These are phyloP conservation scores for Cephalopterus ornatus DNA, from an alignment of 2,113 vertebrate species.

Conservation along the genomic window DNA sequence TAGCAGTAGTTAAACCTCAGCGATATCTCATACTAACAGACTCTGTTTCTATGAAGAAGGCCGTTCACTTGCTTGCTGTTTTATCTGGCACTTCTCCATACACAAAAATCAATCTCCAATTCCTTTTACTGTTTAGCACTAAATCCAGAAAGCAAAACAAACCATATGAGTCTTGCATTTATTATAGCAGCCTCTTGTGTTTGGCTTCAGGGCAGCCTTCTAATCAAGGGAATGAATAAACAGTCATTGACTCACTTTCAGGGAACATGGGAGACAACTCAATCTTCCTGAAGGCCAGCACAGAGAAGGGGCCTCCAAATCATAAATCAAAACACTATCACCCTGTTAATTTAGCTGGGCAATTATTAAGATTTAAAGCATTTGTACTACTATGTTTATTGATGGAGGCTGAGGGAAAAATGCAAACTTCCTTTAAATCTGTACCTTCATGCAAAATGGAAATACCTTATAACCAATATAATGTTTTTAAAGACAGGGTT, in stretches of 20 bases:
- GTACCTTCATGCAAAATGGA: neutral
- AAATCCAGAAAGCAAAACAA: slow-evolving; percentile 76
- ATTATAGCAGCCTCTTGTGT: slow-evolving; percentile 65
- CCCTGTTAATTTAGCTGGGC: slow-evolving; percentile 57
- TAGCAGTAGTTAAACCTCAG: neutral
- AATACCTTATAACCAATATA: neutral
- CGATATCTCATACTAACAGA: slow-evolving; percentile 4
- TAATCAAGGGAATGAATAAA: slow-evolving; percentile 76
- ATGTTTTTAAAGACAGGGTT: neutral
- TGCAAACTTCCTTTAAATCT: slow-evolving; percentile 1
- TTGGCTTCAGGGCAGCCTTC: slow-evolving; percentile 73
- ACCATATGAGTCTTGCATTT: slow-evolving; percentile 66
- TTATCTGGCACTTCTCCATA: slow-evolving; percentile 71
- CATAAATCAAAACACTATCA: slow-evolving; percentile 69
- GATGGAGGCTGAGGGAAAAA: slow-evolving; percentile 14
- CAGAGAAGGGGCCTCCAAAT: slow-evolving; percentile 50
- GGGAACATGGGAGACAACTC: slow-evolving; percentile 57
- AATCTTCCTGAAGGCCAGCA: slow-evolving; percentile 63
- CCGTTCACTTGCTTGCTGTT: slow-evolving; percentile 49
- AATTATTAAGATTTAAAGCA: slow-evolving; percentile 71
- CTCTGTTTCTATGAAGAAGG: slow-evolving; percentile 6
- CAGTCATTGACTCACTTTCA: slow-evolving; percentile 72
- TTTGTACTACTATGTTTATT: slow-evolving; percentile 50
- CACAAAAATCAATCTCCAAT: slow-evolving; percentile 74
- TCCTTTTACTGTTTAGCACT: slow-evolving; percentile 74